Evolutionary conservation across 2,888 invertebrate species (phyloP), one percentile per base, ranked within the genome.

Genomic region (Neuroscelio doddi): DNA sequence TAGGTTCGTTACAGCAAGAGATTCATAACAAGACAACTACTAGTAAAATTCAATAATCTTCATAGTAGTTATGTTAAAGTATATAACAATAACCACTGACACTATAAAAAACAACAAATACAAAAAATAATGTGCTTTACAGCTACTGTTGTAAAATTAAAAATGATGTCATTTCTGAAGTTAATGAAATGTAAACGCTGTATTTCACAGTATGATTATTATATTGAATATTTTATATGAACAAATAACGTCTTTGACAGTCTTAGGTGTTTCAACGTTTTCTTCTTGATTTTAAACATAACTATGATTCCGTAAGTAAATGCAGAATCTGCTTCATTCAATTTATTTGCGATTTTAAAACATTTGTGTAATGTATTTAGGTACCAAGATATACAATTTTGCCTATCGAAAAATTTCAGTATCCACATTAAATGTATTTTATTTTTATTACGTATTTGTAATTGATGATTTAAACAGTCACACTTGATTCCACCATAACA

Each of bases 21-120:
- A 45, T 30, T 45, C 29, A 30, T 32, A n/a, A 45, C 30, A 45
- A 45, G 29, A 16, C 30, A 45, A 45, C 45, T 30, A 17, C 17
- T 30, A 16, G 32, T 17, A 17, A 45, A 30, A 45, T 45, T 45
- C 45, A 30, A 45, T 45, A 45, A 45, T 45, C 30, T 10, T 15
- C 17, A 30, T n/a, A 16, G 45, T 30, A n/a, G 30, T 16, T 32
- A 30, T 29, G 29, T 44, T 29, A 27, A 45, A 30, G 45, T 32
- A 32, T 32, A 45, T 45, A 16, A 17, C 30, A 17, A 17, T 30
- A 16, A 16, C 17, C 45, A 30, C 30, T 32, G 45, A 30, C 15
- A 45, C 17, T n/a, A 10, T 9, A n/a, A 27, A 26, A 26, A 44
- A 41, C 27, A 44, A 27, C 44, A 15, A 41, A 15, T 36, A 14